Base-by-base conservation (phyloP, 1,140 invertebrate genomes). In the Drosophila pandora region DNA sequence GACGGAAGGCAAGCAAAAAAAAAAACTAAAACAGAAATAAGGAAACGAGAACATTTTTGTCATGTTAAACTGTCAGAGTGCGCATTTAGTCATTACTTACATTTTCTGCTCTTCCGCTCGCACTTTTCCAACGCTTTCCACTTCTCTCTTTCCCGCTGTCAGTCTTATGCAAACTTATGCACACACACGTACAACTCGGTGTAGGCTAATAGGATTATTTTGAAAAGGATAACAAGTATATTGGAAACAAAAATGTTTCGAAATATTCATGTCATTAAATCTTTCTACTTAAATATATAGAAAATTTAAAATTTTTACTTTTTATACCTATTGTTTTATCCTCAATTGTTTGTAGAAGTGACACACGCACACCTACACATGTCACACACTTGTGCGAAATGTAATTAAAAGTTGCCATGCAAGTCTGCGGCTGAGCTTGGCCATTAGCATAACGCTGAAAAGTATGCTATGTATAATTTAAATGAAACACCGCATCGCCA, bases 71-170 rank as follows among this genome's bases (percentile, higher is more conserved):
- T 88, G 83, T 89, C 83, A 88, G 83, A 88, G 79, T 76, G 83
- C 83, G 83, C 83, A 88, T 88, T 88, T 88, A 88, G 83, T 88
- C 83, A 88, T 88, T 88, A 88, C 83, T 88, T 88, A 88, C 67
- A 75, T 85, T 87, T 81, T 77, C 52, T 61, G 28, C 39, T 41
- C 23, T 59, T 60, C 41, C 62, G 30, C n/a, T 54, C 43, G 52
- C 62, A 64, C 69, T 47, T 45, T 50, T 43, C 56, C 54, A 30
- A 34, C 22, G 10, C 21, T 28, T 39, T 28, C 17, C 55, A 8
- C 28, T 25, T 43, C n/a, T 25, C 28, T 6, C 37, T 30, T 65
- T 39, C 34, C 25, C 22, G 47, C 50, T 79, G 82, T 87, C 82
- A 78, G 65, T 78, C 64, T 62, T 74, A 72, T 81, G 65, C 62